Conservation (phyloP, 2,797 vertebrate genomes). For the Rhinella marina region DNA sequence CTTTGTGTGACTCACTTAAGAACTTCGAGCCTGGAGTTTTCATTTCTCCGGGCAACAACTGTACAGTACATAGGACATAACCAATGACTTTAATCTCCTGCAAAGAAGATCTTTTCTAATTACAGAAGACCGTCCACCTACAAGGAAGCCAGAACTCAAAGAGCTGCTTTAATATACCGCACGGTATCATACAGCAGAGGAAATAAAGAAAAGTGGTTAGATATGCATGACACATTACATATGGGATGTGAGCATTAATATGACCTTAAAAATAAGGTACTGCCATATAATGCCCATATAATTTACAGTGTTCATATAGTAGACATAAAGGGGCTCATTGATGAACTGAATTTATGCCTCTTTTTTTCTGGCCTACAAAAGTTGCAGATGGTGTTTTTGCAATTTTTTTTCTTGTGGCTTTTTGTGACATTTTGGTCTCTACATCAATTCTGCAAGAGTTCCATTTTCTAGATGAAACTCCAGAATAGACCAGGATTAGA, state of each 20-base stretch:
- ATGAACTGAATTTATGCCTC: no score
- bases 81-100: conserved; percentile 10
- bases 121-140: not conserved
- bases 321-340: not conserved
- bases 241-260: not conserved
- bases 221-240: not conserved
- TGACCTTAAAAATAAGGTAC: not conserved
- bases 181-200: not conserved
- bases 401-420: no score
- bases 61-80: conserved; percentile 15
- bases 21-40: not conserved
- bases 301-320: not conserved
- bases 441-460: no score
- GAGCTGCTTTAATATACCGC: not conserved
- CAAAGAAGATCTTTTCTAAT: conserved; percentile 10
- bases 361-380: no score
- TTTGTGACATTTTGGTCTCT: no score
- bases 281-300: not conserved
- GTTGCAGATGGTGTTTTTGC: no score
- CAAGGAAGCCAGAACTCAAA: not conserved
- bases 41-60: not conserved
- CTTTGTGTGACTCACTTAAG: not conserved
- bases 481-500: no score
- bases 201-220: not conserved
- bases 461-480: no score